phyloP scores from a whole-genome alignment of 1,140 invertebrate species.

The Bombyx mori region ASM3026992v2 NC_085108.1:3750001-3750500 shows the following conservation, averaged over 20 bases:
- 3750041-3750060: background rate
- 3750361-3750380: constrained; percentile 58
- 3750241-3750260: no score
- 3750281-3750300: constrained; percentile 33
- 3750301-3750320: constrained; percentile 37
- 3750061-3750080: no score
- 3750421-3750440: constrained; percentile 20
- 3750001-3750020: constrained; percentile 28
- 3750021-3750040: constrained; percentile 42
- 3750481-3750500: constrained; percentile 12
- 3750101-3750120: no score
- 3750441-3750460: constrained; percentile 13
- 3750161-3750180: no score
- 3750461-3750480: constrained; percentile 28
- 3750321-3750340: constrained; percentile 19
- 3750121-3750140: no score
- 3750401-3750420: constrained; percentile 7
- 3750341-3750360: constrained; percentile 44
- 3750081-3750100: no score
- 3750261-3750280: no score
- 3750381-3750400: constrained; percentile 47
- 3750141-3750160: no score
- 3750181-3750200: no score
- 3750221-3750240: no score
- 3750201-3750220: no score